Conservation (phyloP, 2,888 invertebrate genomes). For the Spodoptera exigua region DNA sequence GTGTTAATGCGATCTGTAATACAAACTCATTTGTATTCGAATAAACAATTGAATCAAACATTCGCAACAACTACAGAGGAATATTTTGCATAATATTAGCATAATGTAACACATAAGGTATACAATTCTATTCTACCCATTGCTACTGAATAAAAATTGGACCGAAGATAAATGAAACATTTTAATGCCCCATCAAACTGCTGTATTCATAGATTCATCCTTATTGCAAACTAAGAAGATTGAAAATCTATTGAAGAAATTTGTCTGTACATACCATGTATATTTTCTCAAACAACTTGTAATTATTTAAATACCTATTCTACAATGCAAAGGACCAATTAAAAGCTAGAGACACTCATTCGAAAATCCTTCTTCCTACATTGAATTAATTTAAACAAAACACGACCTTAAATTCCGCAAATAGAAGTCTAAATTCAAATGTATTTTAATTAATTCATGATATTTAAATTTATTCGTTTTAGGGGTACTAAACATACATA, state of each 20-base stretch:
- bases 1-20: conserved; percentile 15
- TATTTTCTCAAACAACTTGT: background rate
- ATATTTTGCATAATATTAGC: conserved; percentile 20
- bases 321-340: conserved; percentile 10
- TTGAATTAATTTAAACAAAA: conserved; percentile 25
- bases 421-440: conserved; percentile 9
- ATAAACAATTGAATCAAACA: conserved; percentile 37
- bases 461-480: conserved; percentile 45
- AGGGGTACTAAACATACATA: conserved; percentile 32
- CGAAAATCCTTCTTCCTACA: conserved; percentile 6
- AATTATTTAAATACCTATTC: background rate
- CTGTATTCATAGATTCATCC: too few species aligned
- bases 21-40: conserved; percentile 27
- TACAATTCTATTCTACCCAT: too few species aligned
- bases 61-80: conserved; percentile 11
- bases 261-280: too few species aligned
- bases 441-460: conserved; percentile 30
- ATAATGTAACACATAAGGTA: conserved; percentile 10
- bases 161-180: too few species aligned
- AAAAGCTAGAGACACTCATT: background rate
- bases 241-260: too few species aligned
- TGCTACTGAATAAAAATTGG: too few species aligned
- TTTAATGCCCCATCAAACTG: too few species aligned
- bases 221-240: too few species aligned
- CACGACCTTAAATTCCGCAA: conserved; percentile 6